Percentiles rank a stretch among this genome's conserved stretches.
Evolutionary conservation across 1,140 invertebrate genomes (phyloP).

Genomic region (Drosophila nebulosa): DNA sequence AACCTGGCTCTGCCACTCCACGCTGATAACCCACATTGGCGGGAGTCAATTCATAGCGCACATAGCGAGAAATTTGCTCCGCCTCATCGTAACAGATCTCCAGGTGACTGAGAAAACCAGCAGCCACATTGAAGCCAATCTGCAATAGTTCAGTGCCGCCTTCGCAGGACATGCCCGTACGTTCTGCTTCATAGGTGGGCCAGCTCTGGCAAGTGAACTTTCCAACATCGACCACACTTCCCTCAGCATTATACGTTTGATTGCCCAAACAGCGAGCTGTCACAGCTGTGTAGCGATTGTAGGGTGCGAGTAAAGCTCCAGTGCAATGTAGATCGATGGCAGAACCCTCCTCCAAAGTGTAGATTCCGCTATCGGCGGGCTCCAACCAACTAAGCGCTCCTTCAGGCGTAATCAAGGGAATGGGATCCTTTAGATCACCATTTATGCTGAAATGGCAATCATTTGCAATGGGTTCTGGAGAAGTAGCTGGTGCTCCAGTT

Average conservation of each 20-base stretch:
- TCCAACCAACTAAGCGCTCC: slow-evolving; percentile 52
- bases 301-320: slow-evolving; percentile 40
- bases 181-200: slow-evolving; percentile 58
- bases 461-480: slow-evolving; percentile 18
- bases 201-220: slow-evolving; percentile 60
- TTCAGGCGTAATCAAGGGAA: slow-evolving; percentile 53
- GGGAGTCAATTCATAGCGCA: slow-evolving; percentile 49
- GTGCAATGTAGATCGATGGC: slow-evolving; percentile 64
- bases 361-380: slow-evolving; percentile 41
- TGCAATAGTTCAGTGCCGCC: slow-evolving; percentile 54
- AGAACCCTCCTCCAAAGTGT: slow-evolving; percentile 36
- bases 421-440: slow-evolving; percentile 59
- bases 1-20: slow-evolving; percentile 61
- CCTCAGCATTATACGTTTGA: slow-evolving; percentile 46
- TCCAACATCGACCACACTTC: slow-evolving; percentile 16
- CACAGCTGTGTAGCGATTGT: slow-evolving; percentile 46
- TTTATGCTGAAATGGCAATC: slow-evolving; percentile 58
- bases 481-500: background rate
- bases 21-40: slow-evolving; percentile 58
- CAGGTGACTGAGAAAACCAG: slow-evolving; percentile 52
- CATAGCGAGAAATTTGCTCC: slow-evolving; percentile 53
- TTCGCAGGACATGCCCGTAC: slow-evolving; percentile 41
- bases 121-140: slow-evolving; percentile 62
- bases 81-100: slow-evolving; percentile 57
- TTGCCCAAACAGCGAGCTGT: slow-evolving; percentile 48